Evolutionary conservation across 1,140 invertebrate species (phyloP).

Genomic region (Arion vulgaris): DNA sequence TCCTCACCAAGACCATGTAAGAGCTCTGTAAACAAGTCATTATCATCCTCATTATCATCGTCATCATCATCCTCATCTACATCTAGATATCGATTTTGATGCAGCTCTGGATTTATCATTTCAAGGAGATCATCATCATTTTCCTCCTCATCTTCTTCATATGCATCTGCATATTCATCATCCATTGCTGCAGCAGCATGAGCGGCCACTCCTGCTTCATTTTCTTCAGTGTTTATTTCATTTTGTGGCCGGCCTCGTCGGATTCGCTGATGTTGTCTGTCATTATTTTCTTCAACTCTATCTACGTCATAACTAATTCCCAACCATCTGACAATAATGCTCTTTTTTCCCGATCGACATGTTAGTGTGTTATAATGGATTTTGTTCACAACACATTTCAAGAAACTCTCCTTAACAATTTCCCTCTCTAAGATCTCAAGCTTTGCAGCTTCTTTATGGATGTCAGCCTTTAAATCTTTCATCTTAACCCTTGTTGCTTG

Average conservation of each 20-base stretch:
- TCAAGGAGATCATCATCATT: conserved; percentile 40
- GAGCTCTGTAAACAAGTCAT: conserved; percentile 32
- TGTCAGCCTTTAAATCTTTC: conserved; percentile 38
- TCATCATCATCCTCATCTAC: conserved; percentile 35
- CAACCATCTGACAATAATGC: conserved; percentile 48
- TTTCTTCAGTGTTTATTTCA: too few relatives aligned
- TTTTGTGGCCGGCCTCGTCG: not conserved
- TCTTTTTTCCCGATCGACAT: conserved; percentile 6
- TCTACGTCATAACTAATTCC: conserved; percentile 35
- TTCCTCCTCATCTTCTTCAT: conserved; percentile 33
- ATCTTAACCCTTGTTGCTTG: conserved; percentile 42
- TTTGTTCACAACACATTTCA: conserved; percentile 44
- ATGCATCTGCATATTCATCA: conserved; percentile 29
- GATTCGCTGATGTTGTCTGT: not conserved
- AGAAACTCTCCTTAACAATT: conserved; percentile 48
- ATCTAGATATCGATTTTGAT: conserved; percentile 39
- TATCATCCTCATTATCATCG: conserved; percentile 29
- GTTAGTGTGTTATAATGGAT: conserved; percentile 36
- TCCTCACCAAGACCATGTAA: conserved; percentile 27
- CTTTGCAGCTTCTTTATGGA: conserved; percentile 46
- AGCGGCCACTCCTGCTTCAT: not conserved
- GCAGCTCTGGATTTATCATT: not conserved
- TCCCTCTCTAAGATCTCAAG: conserved; percentile 50
- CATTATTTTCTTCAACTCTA: conserved; percentile 31
- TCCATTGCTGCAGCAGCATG: conserved; percentile 21